These are phyloP conservation scores for Pandemis cinnamomeana DNA, from an alignment of 2,888 invertebrate species.

Conservation along the genomic window DNA sequence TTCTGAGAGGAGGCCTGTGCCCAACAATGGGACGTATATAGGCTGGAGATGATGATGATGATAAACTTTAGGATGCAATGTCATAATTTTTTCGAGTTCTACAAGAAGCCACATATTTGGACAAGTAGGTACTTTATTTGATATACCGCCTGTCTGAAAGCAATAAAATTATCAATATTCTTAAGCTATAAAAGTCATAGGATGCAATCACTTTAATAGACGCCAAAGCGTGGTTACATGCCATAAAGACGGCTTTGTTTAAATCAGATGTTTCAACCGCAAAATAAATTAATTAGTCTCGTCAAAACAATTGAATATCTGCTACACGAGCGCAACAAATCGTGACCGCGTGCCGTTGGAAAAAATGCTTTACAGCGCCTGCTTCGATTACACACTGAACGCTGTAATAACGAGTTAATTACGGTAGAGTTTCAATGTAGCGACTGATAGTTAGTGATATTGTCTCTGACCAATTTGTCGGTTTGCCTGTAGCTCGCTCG, in stretches of 20 bases:
- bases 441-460: conserved; percentile 60
- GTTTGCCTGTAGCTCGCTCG: neutral
- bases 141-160: neutral
- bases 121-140: no score
- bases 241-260: conserved; percentile 57
- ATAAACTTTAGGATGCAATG: no score
- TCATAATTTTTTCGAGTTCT: no score
- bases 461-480: conserved; percentile 54
- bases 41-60: no score
- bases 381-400: conserved; percentile 71
- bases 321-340: conserved; percentile 67
- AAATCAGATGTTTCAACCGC: conserved; percentile 47
- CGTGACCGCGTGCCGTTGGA: conserved; percentile 63
- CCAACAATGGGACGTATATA: no score
- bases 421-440: conserved; percentile 48
- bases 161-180: neutral
- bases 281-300: conserved; percentile 71
- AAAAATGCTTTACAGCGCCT: conserved; percentile 55
- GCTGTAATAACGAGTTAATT: conserved; percentile 63
- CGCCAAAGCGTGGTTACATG: conserved; percentile 30
- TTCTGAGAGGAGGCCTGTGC: no score
- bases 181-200: neutral
- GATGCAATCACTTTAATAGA: conserved; percentile 28
- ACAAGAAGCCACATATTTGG: no score
- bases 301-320: conserved; percentile 70